These are phyloP conservation scores for Morpho achilles DNA, from an alignment of 2,888 invertebrate genomes.

Conservation along the genomic window DNA sequence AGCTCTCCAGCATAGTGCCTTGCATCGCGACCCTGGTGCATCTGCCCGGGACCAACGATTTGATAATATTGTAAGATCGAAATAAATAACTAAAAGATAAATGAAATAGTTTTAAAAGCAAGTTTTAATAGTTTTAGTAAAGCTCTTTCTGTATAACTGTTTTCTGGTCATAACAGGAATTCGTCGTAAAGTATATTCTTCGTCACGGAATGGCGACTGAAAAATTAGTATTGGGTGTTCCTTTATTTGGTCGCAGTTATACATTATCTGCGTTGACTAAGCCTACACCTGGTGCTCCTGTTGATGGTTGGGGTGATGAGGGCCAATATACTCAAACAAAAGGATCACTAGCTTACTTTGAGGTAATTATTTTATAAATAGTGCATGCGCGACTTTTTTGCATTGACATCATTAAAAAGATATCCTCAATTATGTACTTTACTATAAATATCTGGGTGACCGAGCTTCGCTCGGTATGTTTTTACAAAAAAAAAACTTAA, in stretches of 20 bases:
- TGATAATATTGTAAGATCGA: conserved; percentile 60
- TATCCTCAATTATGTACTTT: too few species aligned
- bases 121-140: neutral
- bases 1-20: conserved; percentile 69
- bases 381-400: too few species aligned
- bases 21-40: conserved; percentile 70
- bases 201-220: conserved; percentile 81
- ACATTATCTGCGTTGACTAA: conserved; percentile 77
- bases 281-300: conserved; percentile 77
- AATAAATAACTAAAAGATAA: neutral
- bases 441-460: too few species aligned
- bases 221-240: conserved; percentile 85
- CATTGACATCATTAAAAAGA: too few species aligned
- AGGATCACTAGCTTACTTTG: conserved; percentile 86
- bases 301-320: conserved; percentile 81
- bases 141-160: neutral
- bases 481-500: too few species aligned
- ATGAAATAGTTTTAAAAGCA: neutral
- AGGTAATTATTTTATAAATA: conserved; percentile 63
- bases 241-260: conserved; percentile 86
- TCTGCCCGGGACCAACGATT: conserved; percentile 61
- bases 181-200: conserved; percentile 83
- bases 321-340: conserved; percentile 83
- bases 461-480: too few species aligned
- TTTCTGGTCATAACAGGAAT: conserved; percentile 66